phyloP scores from a whole-genome alignment of 2,797 vertebrate species.

The Lerista edwardsae region DNA sequence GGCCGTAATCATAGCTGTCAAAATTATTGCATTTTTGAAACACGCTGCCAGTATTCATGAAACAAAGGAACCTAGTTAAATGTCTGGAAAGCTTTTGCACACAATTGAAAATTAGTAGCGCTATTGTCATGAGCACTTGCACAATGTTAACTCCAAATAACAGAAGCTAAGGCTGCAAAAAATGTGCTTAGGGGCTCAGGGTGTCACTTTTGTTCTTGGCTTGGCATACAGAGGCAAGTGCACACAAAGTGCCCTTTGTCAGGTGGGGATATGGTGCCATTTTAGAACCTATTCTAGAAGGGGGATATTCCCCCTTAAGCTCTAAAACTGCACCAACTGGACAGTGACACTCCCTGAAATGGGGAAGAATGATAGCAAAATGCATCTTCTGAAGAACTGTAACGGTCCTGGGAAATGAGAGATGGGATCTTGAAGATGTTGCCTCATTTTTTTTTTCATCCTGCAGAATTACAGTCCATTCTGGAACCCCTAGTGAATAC shows the following conservation, averaged over 20 bases:
- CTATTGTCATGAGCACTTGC: conserved; percentile 17
- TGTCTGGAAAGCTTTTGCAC: conserved; percentile 36
- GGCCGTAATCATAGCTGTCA: conserved; percentile 64
- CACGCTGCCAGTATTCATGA: conserved; percentile 55
- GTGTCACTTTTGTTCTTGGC: not conserved
- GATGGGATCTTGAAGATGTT: not conserved
- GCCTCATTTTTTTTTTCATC: no score
- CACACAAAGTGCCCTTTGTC: not conserved
- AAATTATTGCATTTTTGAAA: conserved; percentile 62
- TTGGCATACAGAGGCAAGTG: not conserved
- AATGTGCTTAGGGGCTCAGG: not conserved
- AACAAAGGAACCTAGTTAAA: conserved; percentile 61
- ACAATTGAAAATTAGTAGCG: conserved; percentile 39
- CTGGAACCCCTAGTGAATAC: no score
- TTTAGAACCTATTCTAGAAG: no score
- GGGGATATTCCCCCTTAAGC: not conserved
- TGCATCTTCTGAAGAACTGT: not conserved
- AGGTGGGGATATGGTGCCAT: not conserved
- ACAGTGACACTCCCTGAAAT: not conserved
- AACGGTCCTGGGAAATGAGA: not conserved
- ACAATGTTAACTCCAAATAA: conserved; percentile 39
- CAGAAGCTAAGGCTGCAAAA: not conserved
- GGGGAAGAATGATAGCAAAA: not conserved
- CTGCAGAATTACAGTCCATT: no score
- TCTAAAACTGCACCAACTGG: not conserved